Percentiles rank a stretch among this genome's conserved stretches.
These are phyloP conservation scores for Montipora foliosa DNA, from an alignment of 64 coral and sea anemone genomes.

Conservation along the genomic window DNA sequence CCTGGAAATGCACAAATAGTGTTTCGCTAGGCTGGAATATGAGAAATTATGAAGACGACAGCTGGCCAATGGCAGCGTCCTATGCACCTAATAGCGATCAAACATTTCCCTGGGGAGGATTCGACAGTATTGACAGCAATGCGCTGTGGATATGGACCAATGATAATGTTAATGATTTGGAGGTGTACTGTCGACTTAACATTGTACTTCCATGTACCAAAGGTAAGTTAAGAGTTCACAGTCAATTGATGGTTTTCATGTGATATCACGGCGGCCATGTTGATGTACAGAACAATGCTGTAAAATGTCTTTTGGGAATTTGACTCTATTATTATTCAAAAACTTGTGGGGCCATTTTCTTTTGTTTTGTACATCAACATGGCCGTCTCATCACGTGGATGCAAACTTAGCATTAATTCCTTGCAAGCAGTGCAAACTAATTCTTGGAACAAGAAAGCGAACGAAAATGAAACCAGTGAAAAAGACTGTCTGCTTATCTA, in stretches of 20 bases:
- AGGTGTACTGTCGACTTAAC: constrained; percentile 41
- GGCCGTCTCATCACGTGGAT: too few species aligned
- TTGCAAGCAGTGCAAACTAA: too few species aligned
- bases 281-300: too few species aligned
- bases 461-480: too few species aligned
- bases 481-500: too few species aligned
- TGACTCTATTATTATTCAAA: too few species aligned
- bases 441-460: too few species aligned
- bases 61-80: constrained; percentile 29
- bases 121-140: neutral
- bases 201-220: constrained; percentile 29
- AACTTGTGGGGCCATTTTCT: too few species aligned
- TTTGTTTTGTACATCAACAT: too few species aligned
- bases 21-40: constrained; percentile 44
- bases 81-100: neutral
- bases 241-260: neutral
- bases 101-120: constrained; percentile 34
- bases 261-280: too few species aligned
- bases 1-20: constrained; percentile 23
- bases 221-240: neutral
- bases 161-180: neutral
- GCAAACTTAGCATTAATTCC: too few species aligned
- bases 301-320: too few species aligned
- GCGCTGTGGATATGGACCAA: constrained; percentile 61
- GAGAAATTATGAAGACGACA: constrained; percentile 38